These are phyloP conservation scores for Neoscelio sp. DNA, from an alignment of 2,888 invertebrate species.

Conservation along the genomic window DNA sequence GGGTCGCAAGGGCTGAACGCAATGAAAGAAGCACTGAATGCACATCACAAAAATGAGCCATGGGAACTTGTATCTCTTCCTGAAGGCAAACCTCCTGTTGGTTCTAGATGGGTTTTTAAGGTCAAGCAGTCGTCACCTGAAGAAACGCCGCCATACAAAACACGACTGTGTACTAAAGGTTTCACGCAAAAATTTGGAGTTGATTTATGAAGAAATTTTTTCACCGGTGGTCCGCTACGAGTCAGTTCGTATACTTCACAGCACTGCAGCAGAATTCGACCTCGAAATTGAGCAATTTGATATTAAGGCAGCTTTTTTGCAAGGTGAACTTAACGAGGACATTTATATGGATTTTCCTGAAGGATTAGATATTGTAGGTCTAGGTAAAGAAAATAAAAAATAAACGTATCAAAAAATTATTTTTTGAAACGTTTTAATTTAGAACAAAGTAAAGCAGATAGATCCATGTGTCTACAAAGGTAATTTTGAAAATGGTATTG, in stretches of 20 bases:
- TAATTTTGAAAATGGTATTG: neutral
- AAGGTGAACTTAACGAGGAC: neutral
- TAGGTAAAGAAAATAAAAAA: no score
- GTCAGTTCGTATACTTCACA: neutral
- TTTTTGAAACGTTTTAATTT: constrained; percentile 37
- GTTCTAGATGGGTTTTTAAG: neutral
- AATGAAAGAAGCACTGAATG: neutral
- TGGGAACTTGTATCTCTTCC: neutral
- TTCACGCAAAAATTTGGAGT: neutral
- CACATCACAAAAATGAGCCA: neutral
- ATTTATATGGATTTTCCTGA: neutral
- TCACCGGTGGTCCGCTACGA: neutral
- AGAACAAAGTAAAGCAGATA: constrained; percentile 23
- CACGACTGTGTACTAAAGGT: no score
- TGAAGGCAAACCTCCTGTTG: no score
- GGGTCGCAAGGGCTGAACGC: neutral
- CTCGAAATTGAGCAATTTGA: neutral
- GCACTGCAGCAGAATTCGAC: neutral
- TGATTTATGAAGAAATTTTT: neutral
- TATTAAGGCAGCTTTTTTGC: neutral
- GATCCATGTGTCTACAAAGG: constrained; percentile 47
- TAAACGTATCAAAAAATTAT: no score
- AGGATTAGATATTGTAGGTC: neutral
- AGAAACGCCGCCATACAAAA: no score
- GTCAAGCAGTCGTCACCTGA: no score